Base-by-base conservation (phyloP, 2,888 invertebrate species). In the Chalcosyrphus nemorum region DNA sequence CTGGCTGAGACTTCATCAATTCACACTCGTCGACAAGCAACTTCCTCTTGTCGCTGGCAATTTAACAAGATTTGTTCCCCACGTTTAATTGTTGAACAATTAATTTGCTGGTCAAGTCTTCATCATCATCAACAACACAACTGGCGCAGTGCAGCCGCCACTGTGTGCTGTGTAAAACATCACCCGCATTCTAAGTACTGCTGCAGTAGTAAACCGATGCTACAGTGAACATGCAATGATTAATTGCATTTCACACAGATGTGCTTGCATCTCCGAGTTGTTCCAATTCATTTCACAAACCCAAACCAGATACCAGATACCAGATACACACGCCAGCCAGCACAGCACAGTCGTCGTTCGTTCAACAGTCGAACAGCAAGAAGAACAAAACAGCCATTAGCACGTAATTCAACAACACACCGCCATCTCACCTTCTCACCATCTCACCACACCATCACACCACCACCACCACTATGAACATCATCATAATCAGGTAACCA, bases 331-430 rank as follows among this genome's bases (percentile, higher is more conserved):
- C 65, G 76, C 70, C 63, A 65, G 57, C n/a, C n/a, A n/a, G n/a
- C n/a, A n/a, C n/a, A 71, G 78, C 80, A 72, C 78, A 72, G 50
- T 41, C 72, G 59, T 35, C 78, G 66, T 41, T 41, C 72, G 59
- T 35, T 19, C 43, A 59, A 17, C 38, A 11, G n/a, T 41, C 9
- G 29, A 65, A 45, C 50, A 32, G 27, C 56, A 15, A n/a, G 70
- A 84, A 84, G 70, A 84, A 84, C 82, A 84, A 78, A 84, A 84
- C 78, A 84, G 77, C 70, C 82, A 84, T 84, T 84, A 84, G 82
- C 72, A 84, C 77, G 82, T 74, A 65, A 77, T 77, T 76, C 76
- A 81, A 81, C 81, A 66, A 59, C 81, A 59, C 81, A 70, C 45
- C 52, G 29, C 41, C 70, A 82, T 57, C 70, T 68, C 68, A 72